Evolutionary conservation across 2,888 invertebrate species (phyloP).

Genomic region (Tetheella fluctuosa): DNA sequence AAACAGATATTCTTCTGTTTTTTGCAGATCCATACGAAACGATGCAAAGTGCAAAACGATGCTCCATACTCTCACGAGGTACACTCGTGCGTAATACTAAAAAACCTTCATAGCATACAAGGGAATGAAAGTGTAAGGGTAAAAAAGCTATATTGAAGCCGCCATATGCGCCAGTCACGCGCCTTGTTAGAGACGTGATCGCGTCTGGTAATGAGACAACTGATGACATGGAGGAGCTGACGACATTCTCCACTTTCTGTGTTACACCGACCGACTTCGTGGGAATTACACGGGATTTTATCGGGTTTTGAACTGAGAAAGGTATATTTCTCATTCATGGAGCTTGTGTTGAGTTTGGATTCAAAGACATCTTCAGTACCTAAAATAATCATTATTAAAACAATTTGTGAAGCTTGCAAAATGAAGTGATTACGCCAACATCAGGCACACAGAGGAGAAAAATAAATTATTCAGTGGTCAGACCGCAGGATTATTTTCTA

Average conservation of each 20-base stretch:
- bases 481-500: no score
- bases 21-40: no score
- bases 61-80: not conserved
- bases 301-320: not conserved
- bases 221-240: slow-evolving; percentile 22
- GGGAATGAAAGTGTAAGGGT: slow-evolving; percentile 18
- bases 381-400: no score
- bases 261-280: slow-evolving; percentile 22
- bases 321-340: not conserved
- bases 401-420: no score
- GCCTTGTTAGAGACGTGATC: slow-evolving; percentile 55
- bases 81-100: not conserved
- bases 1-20: no score
- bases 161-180: slow-evolving; percentile 38
- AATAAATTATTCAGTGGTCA: no score
- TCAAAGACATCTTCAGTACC: not conserved
- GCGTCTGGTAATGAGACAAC: slow-evolving; percentile 41
- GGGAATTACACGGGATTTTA: slow-evolving; percentile 11
- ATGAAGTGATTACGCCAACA: no score
- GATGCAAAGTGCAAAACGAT: not conserved
- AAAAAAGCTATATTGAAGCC: slow-evolving; percentile 32
- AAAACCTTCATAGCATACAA: not conserved
- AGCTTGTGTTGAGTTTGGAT: no score
- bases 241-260: slow-evolving; percentile 16
- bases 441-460: no score